Base-by-base conservation (phyloP, 2,888 invertebrate species). In the Drosophila kanekoi region DNA sequence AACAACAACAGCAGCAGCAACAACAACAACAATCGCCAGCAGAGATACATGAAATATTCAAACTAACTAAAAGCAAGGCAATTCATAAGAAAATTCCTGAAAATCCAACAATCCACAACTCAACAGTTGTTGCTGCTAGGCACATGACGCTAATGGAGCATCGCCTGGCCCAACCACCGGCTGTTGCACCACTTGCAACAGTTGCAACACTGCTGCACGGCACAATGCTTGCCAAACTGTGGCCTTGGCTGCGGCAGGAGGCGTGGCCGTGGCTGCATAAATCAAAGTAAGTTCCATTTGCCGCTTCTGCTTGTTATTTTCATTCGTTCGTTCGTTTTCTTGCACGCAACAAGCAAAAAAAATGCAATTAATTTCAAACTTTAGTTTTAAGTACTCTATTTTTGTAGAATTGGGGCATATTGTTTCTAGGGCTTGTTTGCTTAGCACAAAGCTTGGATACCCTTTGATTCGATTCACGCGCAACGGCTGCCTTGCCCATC, bases 91-190 rank as follows among this genome's bases (percentile, higher is more conserved):
- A 78, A 68, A 63, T 76, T 74, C 77, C 56, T 32, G 52, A 59
- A 75, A 75, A 73, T 64, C 64, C 72, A 59, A 18, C 18, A 18
- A 18, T 18, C 18, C 73, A 69, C 69, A 69, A 52, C 74, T 62
- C 75, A 61, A 72, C 44, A 51, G 48, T 51, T 45, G 69, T 61
- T 73, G 58, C 67, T 72, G 81, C 57, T 60, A 43, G 63, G 60
- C 63, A 61, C 62, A 81, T 81, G 82, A 76, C 78, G 73, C 72
- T 79, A 69, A 80, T 84, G 78, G 82, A 84, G 76, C 75, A 81
- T 81, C 75, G 75, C 51, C 52, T 79, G 69, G 81, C 79, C 54
- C 41, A 74, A 49, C 38, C 74, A 28, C 14, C 28, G 20, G 45
- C 44, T 9, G 9, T 18, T 9, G 49, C 41, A 40, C 35, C 28